Evolutionary conservation across 2,888 invertebrate genomes (phyloP), one percentile per base, ranked within the genome.

Genomic region (Troides oblongomaculatus): DNA sequence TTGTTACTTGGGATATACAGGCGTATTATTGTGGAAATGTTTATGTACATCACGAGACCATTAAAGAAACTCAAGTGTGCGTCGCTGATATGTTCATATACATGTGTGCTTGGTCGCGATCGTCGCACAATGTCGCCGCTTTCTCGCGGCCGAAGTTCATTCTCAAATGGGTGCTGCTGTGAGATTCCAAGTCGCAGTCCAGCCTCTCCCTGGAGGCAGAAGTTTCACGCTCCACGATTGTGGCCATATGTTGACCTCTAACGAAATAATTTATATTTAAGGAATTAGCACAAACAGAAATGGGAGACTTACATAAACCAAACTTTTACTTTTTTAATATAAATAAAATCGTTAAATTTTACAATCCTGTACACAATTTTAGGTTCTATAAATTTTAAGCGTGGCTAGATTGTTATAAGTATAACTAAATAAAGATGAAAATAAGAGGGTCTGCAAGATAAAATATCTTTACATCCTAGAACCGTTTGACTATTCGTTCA

Each of bases 51-150:
- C 6, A 53, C 53, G 18, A 18, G 5, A 18, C 18, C 53, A 53
- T 18, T n/a, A 53, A 18, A 18, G n/a, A 64, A 30, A 25, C 57
- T 77, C 83, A 90, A 56, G 88, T 86, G 72, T 90, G 90, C 14
- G 92, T 86, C 59, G 93, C 87, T 21, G 93, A 90, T 79, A 93
- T 90, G 75, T 93, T 93, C 88, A 93, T 93, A 70, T 93, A 93
- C 86, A 92, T 83, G 76, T 92, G 93, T 0, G 88, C 86, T 7
- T 82, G 83, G 74, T 88, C 88, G 61, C 83, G 79, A 66, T 88
- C 84, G 78, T 90, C 88, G 76, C 85, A 85, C 17, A 74, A 72
- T 50, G 75, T 63, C 63, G 78, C 71, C 62, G 78, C 67, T 50
- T 84, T 82, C 63, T 86, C 88, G 70, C 87, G 84, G 2, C 80